Base-by-base conservation (phyloP, 92 coral and sea anemone species). In the Porites cylindrica region DNA sequence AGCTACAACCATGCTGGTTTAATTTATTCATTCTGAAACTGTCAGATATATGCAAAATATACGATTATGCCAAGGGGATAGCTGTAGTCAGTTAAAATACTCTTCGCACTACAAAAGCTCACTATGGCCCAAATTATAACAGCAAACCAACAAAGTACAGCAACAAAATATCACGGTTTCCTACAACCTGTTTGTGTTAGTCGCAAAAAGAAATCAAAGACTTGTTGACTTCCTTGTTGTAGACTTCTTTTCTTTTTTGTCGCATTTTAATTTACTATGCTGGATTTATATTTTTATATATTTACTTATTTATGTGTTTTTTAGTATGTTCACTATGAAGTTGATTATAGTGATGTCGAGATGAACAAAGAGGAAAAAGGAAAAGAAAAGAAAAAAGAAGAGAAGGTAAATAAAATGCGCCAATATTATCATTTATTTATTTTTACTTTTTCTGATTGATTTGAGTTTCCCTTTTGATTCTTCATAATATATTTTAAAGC, bases 271-370 rank as follows among this genome's bases (percentile, higher is more conserved):
- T 56, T 10, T 0, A 10, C 14, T 78, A 18, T 2, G 0, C 0
- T 80, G 5, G 0, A 17, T 4, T 16, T 68, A 0, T 8, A 47
- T 32, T 70, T 78, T 63, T 38, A 19, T 2, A 11, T 51, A 16
- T 8, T 66, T 4, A 11, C 7, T 29, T 38, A 26, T 8, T 70
- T 58, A 6, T 59, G 7, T 32, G 17, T 64, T 51, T 79, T 83
- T 38, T 60, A 97, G 99, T 97, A 97, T 86, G 99, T 97, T 62
- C 99, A 97, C 79, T 97, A 97, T 89, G 98, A 95, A 69, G 99
- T 97, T 12, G 99, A 97, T 85, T 95, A 97, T 85, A 91, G 96
- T 81, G 99, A 94, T 87, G 98, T 97, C 75, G 94, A 91, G 32
- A 95, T 95, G 94, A 96, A 95, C 85, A 95, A 92, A 72, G 98